Conservation (phyloP, 2,113 vertebrate species). For the Symphodus melops region DNA sequence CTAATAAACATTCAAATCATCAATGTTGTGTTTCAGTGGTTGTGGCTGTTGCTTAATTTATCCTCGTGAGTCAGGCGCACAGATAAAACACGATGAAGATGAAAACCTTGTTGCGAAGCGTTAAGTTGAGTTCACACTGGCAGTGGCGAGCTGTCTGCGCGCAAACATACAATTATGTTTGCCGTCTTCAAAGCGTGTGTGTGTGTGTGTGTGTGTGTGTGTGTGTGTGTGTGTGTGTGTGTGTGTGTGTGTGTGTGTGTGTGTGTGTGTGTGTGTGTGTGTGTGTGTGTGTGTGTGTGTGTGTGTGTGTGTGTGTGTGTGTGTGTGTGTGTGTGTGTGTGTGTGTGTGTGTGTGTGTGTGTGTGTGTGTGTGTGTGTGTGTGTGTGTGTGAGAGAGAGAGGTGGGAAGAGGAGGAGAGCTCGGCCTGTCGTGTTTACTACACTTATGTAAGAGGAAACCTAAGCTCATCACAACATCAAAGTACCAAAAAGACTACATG, state of each 20-base stretch:
- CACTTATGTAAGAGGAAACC: conserved; percentile 26
- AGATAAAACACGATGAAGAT: conserved; percentile 23
- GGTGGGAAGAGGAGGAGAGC: background rate
- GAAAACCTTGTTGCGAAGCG: conserved; percentile 52
- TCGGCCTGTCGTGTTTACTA: conserved; percentile 28
- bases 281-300: background rate
- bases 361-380: background rate
- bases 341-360: background rate
- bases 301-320: background rate
- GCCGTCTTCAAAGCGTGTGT: conserved; percentile 3
- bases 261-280: background rate
- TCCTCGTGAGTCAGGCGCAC: conserved; percentile 40
- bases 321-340: background rate
- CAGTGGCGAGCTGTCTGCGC: conserved; percentile 31
- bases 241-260: background rate
- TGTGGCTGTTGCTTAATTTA: conserved; percentile 28
- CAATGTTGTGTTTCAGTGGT: conserved; percentile 16
- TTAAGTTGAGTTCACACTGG: conserved; percentile 25
- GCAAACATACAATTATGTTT: conserved; percentile 38
- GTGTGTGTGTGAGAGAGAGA: background rate
- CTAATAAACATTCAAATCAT: conserved; percentile 5
- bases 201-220: background rate
- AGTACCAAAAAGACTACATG: conserved; percentile 33
- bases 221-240: background rate
- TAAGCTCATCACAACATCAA: conserved; percentile 33